Evolutionary conservation across 2,888 invertebrate genomes (phyloP).

Genomic region (Agrotis clavis): DNA sequence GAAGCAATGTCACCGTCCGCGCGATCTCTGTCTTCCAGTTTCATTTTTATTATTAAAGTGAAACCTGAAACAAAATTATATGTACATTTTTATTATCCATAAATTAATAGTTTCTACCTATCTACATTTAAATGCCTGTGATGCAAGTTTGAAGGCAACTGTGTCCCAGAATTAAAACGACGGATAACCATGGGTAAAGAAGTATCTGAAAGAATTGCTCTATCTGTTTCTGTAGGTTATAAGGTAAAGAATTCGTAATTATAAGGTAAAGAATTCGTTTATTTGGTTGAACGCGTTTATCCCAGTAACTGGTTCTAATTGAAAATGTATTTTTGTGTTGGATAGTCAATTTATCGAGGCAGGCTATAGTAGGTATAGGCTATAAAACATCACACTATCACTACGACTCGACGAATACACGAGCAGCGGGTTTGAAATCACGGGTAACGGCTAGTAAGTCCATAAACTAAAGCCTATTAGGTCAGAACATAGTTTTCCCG

Average conservation of each 20-base stretch:
- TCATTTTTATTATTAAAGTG: constrained; percentile 88
- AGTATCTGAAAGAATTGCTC: neutral
- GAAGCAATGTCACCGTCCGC: constrained; percentile 41
- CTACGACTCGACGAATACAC: neutral
- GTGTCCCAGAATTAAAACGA: neutral
- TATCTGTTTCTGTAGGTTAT: too few species aligned
- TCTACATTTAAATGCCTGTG: neutral
- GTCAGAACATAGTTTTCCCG: neutral
- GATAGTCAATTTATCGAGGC: too few species aligned
- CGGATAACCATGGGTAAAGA: neutral
- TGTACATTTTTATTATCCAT: neutral
- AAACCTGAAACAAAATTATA: constrained; percentile 74
- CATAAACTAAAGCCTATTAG: too few species aligned
- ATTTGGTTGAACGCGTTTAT: too few species aligned
- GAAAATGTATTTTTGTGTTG: too few species aligned
- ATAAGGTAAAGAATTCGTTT: too few species aligned
- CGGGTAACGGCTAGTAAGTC: too few species aligned
- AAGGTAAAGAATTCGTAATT: too few species aligned
- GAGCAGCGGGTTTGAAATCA: too few species aligned
- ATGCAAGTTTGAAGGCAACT: neutral
- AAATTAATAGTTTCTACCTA: neutral
- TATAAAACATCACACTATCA: neutral
- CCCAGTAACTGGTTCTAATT: too few species aligned
- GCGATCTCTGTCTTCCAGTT: constrained; percentile 67
- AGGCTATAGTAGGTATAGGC: too few species aligned